Base-by-base conservation (phyloP, 2,797 vertebrate genomes). In the Lemur catta region DNA sequence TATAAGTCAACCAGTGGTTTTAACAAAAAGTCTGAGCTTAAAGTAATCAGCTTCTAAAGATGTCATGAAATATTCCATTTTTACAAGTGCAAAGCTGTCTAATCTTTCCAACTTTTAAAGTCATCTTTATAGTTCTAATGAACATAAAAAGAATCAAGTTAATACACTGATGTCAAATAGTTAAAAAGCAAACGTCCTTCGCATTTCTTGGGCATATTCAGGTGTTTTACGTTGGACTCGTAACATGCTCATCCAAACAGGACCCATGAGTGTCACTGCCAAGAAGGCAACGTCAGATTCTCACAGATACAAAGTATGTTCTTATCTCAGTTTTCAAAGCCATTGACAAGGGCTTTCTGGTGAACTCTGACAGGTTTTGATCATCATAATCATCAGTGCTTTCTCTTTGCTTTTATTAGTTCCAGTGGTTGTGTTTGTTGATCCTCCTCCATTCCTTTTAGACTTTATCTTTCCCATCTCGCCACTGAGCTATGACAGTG, bases 111-210 rank as follows among this genome's bases (percentile, higher is more conserved):
- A 30, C n/a, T 67, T 82, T 89, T 71, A 78, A 71, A 78, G 59
- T 82, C 57, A 26, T 65, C 50, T 71, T 90, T 82, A 24, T 67
- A 41, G 18, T 93, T 81, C 20, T n/a, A 52, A 75, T n/a, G 41
- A 94, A n/a, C 24, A 72, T 63, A 74, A 89, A 82, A 46, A 57
- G 97, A 97, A 96, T 97, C 97, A 97, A 94, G 97, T 96, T 88
- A 95, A 94, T 97, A 97, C 93, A 93, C 55, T 95, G 93, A 97
- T 97, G 92, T 97, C 95, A 97, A 96, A 86, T 80, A 18, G 92
- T 95, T 97, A 91, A 95, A 95, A 97, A 92, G 95, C 57, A 97
- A 94, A 84, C 74, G 80, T 46, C 50, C 79, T 97, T 91, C 95
- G 93, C 93, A 97, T 98, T 95, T 96, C 35, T 38, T 95, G 95